Conservation (phyloP, 1,140 invertebrate species). For the Drosophila mauritiana region DNA sequence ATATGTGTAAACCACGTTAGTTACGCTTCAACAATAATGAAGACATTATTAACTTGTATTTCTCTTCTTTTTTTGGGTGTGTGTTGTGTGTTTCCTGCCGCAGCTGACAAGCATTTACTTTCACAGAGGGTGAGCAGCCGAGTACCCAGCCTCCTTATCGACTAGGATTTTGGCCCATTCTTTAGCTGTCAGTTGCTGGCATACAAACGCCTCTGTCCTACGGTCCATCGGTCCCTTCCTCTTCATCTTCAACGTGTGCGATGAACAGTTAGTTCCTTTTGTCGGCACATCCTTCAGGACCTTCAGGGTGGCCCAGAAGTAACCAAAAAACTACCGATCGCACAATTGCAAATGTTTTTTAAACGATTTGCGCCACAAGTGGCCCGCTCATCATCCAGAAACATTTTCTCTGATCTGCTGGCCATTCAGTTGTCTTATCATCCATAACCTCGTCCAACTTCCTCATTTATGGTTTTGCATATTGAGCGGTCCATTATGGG, state of each 20-base stretch:
- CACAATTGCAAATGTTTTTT: constrained; percentile 67
- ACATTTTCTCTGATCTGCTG: constrained; percentile 20
- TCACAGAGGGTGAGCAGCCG: constrained; percentile 38
- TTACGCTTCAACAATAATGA: constrained; percentile 84
- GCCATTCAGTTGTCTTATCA: constrained; percentile 49
- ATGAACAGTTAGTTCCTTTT: constrained; percentile 80
- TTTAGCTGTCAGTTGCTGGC: constrained; percentile 73
- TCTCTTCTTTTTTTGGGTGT: constrained; percentile 28
- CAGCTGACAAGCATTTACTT: constrained; percentile 80
- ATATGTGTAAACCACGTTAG: constrained; percentile 84
- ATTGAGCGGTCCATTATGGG: constrained; percentile 26
- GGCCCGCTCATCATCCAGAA: constrained; percentile 35
- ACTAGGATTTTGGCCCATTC: constrained; percentile 64
- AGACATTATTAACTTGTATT: constrained; percentile 84
- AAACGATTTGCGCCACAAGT: constrained; percentile 74
- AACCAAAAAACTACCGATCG: constrained; percentile 17
- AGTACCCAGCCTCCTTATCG: constrained; percentile 57
- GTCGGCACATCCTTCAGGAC: constrained; percentile 74
- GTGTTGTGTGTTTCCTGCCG: constrained; percentile 69
- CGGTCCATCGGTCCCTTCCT: constrained; percentile 34
- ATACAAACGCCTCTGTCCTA: constrained; percentile 67
- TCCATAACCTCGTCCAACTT: constrained; percentile 63
- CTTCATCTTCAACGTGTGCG: constrained; percentile 78
- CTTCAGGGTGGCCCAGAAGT: constrained; percentile 59
- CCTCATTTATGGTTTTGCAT: constrained; percentile 51